Base-by-base conservation (phyloP, 2,797 vertebrate species). In the Lepilemur ruficaudatus region DNA sequence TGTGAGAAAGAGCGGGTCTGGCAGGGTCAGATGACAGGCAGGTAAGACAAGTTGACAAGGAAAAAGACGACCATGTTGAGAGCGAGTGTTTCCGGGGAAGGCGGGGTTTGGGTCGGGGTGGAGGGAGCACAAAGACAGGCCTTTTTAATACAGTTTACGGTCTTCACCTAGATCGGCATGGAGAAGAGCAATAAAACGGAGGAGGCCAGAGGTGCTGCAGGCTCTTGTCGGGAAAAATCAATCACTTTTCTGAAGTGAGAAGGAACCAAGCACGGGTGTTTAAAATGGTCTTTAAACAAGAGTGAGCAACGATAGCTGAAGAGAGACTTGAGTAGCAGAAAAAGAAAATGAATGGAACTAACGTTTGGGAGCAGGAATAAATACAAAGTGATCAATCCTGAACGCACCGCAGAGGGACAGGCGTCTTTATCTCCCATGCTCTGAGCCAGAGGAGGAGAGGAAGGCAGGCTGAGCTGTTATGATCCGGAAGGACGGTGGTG, bases 271-370 rank as follows among this genome's bases (percentile, higher is more conserved):
- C 78, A 59, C 20, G 14, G 35, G 50, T 75, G 38, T 89, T 93
- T 92, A 70, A 92, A 80, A 76, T 46, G 59, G 17, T 65, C 55
- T 93, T 93, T 72, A 52, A 55, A 72, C 10, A 48, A 73, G 14
- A 52, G 28, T 48, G 61, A 85, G 59, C 12, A 35, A 14, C 32
- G n/a, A 76, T 35, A 15, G 38, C 55, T 90, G 46, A 22, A 70
- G 8, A 22, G 22, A 84, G 63, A 70, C n/a, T 12, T 69, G 35
- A 48, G 50, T 8, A 46, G 25, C 69, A 76, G 67, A 67, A 30
- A 65, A 78, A 69, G 73, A 63, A 82, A 91, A 59, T 63, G 23
- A 65, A 28, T 23, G 59, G 38, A 23, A 50, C 2, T 10, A 41
- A 50, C 15, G 4, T 35, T 20, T 63, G 12, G 32, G 12, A 46